Evolutionary conservation across 92 coral and sea anemone genomes (phyloP).

Genomic region (Ricordea florida): DNA sequence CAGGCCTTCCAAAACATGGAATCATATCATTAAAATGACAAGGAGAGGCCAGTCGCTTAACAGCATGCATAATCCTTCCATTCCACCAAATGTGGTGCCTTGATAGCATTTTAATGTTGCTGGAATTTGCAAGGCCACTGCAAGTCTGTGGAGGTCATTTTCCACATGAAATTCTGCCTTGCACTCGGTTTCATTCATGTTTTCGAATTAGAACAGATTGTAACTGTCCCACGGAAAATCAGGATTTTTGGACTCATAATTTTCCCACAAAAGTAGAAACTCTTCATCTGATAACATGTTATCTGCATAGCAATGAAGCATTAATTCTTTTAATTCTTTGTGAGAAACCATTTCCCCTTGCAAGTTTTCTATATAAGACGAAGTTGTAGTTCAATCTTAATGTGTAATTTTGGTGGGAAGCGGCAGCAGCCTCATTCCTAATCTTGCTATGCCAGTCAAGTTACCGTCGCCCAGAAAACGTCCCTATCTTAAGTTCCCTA

Average conservation of each 20-base stretch:
- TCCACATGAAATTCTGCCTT: neutral
- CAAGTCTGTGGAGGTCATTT: too few species aligned
- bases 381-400: too few species aligned
- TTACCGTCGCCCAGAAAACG: neutral
- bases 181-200: neutral
- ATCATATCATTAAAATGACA: slow-evolving; percentile 3
- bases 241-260: neutral
- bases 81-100: too few species aligned
- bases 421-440: neutral
- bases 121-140: too few species aligned
- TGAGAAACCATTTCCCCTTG: too few species aligned
- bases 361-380: too few species aligned
- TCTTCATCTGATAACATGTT: slow-evolving; percentile 2
- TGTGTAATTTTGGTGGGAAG: too few species aligned
- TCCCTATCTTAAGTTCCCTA: slow-evolving; percentile 5
- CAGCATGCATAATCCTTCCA: too few species aligned
- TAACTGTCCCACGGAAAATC: slow-evolving; percentile 17
- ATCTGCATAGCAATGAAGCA: slow-evolving; percentile 2
- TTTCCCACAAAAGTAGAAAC: slow-evolving; percentile 9
- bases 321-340: slow-evolving; percentile 11
- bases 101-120: too few species aligned
- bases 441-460: neutral
- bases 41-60: neutral
- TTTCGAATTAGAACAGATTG: neutral
- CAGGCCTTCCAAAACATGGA: neutral